Percentiles rank a stretch among this genome's conserved stretches.
These are phyloP conservation scores for Microchrysa polita DNA, from an alignment of 2,888 invertebrate species.

Conservation along the genomic window DNA sequence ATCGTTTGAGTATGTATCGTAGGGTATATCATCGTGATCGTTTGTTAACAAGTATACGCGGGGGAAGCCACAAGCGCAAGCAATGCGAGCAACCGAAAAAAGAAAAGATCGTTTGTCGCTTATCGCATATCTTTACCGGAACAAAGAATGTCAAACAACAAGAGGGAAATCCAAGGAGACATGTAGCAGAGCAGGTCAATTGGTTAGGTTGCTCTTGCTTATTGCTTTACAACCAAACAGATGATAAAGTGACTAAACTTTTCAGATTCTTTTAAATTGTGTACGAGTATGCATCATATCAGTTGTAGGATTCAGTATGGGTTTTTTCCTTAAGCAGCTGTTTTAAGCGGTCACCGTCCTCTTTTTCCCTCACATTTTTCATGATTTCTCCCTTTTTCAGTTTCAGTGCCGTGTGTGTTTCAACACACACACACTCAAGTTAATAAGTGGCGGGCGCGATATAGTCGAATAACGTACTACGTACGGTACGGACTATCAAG, in stretches of 20 bases:
- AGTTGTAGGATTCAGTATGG: constrained; percentile 31
- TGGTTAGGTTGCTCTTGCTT: constrained; percentile 13
- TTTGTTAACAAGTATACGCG: neutral
- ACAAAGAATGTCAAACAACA: constrained; percentile 27
- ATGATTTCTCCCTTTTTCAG: no score
- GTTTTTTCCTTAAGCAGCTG: constrained; percentile 34
- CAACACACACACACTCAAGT: no score
- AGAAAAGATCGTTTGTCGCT: constrained; percentile 11
- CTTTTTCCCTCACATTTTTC: neutral
- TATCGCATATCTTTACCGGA: constrained; percentile 33
- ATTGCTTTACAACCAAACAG: constrained; percentile 1
- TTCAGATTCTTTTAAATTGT: neutral
- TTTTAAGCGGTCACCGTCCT: neutral
- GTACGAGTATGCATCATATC: no score
- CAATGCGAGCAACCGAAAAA: neutral
- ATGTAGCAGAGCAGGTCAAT: constrained; percentile 32
- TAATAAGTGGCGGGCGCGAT: no score
- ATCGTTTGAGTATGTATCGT: no score
- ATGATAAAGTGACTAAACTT: no score
- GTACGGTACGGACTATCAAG: no score
- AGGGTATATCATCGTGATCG: neutral
- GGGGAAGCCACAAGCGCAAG: neutral
- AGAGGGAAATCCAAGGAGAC: constrained; percentile 20
- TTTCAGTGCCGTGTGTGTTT: no score
- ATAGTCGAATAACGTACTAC: no score